Evolutionary conservation across 2,888 invertebrate species (phyloP), one percentile per base, ranked within the genome.

Genomic region (Prostheceraeus crozeri): DNA sequence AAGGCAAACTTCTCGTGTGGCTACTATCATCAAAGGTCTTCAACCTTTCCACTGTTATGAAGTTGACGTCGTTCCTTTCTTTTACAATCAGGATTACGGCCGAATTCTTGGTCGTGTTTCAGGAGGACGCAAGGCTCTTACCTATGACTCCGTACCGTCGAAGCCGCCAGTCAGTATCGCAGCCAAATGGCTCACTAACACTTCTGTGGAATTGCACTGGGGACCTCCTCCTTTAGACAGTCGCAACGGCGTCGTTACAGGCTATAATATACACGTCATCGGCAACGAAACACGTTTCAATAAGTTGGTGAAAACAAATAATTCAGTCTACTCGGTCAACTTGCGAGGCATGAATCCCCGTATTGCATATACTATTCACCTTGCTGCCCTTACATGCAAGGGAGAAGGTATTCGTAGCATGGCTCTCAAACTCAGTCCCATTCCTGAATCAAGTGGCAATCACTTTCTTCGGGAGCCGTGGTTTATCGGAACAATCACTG

Each of bases 41-140:
- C 23, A 59, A n/a, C 59, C 59, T n/a, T 59, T 59, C 28, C 36
- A 57, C 16, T 59, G 59, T 30, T 59, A 59, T 28, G 52, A 57
- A 11, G 33, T 59, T 6, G 21, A 56, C 23, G 59, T 59, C 2
- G 31, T 57, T 27, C 54, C 59, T 3, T 58, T 23, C 35, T 25
- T 30, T 25, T 53, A 59, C 8, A 25, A 31, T 4, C 14, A 21
- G 2, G 27, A 19, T 27, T 57, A 4, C 25, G 57, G 57, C 28
- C 36, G 31, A 8, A 19, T 57, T 14, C n/a, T 16, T 16, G 57
- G 57, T 3, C 36, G 28, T 21, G 46, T 36, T 10, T 57, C 54
- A 25, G 31, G 35, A 35, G 16, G 54, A n/a, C 56, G 35, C n/a
- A 57, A 53, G 3, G 56, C 57, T 3, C 56, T 59, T 4, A 59